Evolutionary conservation across 53 echinoderm and acorn worm species (phyloP), one percentile per base, ranked within the genome.

Genomic region (Stichopus horrens): DNA sequence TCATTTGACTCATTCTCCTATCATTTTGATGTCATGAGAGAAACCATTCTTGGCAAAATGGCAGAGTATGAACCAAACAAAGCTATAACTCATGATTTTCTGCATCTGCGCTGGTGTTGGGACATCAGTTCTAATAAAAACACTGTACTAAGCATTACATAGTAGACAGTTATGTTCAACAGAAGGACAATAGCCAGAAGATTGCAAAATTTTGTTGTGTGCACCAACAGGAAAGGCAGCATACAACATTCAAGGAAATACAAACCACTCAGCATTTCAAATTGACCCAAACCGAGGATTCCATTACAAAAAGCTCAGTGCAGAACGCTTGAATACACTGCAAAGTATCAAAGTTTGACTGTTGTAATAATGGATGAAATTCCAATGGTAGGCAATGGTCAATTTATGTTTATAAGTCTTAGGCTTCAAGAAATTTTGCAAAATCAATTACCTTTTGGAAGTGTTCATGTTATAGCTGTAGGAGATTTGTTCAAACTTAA

Each of bases 331-430:
- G 13, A 90, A 90, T 71, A 58, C 90, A 56, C 55, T 90, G n/a
- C 57, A 37, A 86, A 90, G 74, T 90, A 86, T 37, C 4, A 76
- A 4, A 7, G 57, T 22, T 54, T 90, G 5, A 5, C 22, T 18
- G 90, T 90, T 23, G 86, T 90, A 0, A 86, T 90, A n/a, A 90
- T 90, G 74, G 90, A 90, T 76, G 90, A 90, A 86, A 90, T 90
- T 9, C 68, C 86, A 21, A 86, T 91, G 91, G 91, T 91, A 51
- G 91, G 91, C 7, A 79, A 55, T 7, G 59, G 13, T 54, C 87
- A 88, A 0, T 79, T 91, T 21, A 9, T 53, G 37, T 89, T 59
- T 52, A 68, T 89, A 23, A 59, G 83, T 51, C 82, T 6, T 7
- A 23, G 82, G 53, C 21, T 76, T 10, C 76, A 76, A 20, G 76